Percentiles rank a stretch among this genome's conserved stretches.
These are phyloP conservation scores for Coptodon bakossiorum DNA, from an alignment of 2,113 vertebrate species.

Conservation along the genomic window DNA sequence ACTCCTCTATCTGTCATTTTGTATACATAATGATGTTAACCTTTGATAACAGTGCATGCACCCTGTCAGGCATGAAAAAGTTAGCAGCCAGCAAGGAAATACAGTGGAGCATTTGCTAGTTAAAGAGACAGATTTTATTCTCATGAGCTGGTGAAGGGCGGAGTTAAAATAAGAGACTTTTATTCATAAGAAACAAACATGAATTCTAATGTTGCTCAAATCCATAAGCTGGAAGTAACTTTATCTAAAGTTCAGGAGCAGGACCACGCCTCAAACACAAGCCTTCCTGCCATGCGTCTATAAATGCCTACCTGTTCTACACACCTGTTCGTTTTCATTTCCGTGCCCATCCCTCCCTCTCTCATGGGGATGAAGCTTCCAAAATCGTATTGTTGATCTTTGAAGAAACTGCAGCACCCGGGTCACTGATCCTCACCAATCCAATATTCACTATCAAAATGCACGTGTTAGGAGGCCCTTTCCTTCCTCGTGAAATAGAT, in stretches of 20 bases:
- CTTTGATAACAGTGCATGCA: neutral
- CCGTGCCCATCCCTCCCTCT: accelerated
- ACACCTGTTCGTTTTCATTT: neutral
- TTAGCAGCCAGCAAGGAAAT: neutral
- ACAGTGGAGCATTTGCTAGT: neutral
- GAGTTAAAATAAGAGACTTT: neutral
- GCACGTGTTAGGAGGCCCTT: neutral
- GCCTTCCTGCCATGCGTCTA: neutral
- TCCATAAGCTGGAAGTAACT: neutral
- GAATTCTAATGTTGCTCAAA: neutral
- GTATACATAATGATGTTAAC: neutral
- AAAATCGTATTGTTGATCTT: neutral
- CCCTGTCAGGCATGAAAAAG: neutral
- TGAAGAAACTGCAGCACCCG: neutral
- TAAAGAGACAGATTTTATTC: neutral
- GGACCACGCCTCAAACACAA: accelerated
- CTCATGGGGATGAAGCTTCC: neutral
- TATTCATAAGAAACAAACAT: neutral
- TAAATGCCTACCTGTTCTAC: accelerated
- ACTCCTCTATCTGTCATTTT: neutral
- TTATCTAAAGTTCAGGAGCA: neutral
- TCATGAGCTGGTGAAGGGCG: neutral
- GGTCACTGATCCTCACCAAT: neutral
- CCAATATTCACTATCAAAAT: neutral
- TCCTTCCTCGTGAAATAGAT: accelerated